A percentile compares a stretch with the other conserved stretches of the same genome.
These are phyloP conservation scores for Chironomus riparius DNA, from an alignment of 2,888 invertebrate genomes.

Conservation along the genomic window DNA sequence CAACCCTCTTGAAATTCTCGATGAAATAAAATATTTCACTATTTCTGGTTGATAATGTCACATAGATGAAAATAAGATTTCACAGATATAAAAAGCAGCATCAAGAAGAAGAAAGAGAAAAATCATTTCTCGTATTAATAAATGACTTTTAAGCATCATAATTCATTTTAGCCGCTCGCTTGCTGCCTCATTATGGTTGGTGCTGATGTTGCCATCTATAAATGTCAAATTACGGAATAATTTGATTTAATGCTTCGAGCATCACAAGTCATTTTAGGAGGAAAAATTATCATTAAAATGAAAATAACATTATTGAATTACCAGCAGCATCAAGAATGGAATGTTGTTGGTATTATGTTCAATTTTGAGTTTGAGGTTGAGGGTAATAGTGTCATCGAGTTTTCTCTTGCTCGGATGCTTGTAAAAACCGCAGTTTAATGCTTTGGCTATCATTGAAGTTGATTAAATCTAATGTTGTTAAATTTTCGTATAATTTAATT, in stretches of 20 bases:
- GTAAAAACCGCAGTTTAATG: neutral
- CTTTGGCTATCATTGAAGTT: neutral
- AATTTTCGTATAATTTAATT: no score
- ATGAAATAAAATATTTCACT: neutral
- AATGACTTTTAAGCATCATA: conserved; percentile 13
- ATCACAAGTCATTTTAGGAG: conserved; percentile 2
- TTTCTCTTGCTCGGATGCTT: neutral
- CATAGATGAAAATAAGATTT: neutral
- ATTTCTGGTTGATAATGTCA: neutral
- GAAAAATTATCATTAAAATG: neutral
- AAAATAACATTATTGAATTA: conserved; percentile 19
- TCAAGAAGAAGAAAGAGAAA: neutral
- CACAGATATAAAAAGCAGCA: no score
- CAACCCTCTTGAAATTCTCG: no score
- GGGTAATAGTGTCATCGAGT: neutral
- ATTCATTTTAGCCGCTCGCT: neutral
- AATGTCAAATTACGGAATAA: conserved; percentile 25
- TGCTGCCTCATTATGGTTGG: conserved; percentile 10
- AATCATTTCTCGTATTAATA: neutral
- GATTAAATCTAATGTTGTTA: neutral
- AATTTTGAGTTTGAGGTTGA: neutral
- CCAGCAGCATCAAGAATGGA: neutral
- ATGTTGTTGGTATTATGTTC: neutral
- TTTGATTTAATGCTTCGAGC: conserved; percentile 8
- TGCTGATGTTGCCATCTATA: conserved; percentile 22